A percentile compares a stretch with the other conserved stretches of the same genome.
These are phyloP conservation scores for Vanessa atalanta DNA, from an alignment of 1,140 invertebrate genomes.

Conservation along the genomic window DNA sequence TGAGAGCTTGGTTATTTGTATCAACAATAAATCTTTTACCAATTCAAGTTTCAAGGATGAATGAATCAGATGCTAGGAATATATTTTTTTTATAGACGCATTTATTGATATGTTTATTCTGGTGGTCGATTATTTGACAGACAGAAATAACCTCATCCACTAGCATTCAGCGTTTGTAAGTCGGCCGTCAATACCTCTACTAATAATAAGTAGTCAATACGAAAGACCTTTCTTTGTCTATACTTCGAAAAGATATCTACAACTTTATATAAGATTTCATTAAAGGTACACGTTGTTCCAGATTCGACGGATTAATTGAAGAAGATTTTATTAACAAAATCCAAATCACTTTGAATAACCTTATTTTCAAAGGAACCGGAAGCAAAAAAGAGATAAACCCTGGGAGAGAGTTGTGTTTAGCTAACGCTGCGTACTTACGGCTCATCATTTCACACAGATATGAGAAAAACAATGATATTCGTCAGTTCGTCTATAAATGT, in stretches of 20 bases:
- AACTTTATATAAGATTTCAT: background rate
- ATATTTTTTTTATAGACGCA: no score
- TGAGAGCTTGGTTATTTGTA: constrained; percentile 28
- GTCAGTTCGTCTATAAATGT: constrained; percentile 39
- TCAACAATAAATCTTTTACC: no score
- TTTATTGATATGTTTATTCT: background rate
- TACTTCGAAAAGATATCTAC: background rate
- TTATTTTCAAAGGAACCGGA: constrained; percentile 42
- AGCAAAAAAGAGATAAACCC: constrained; percentile 28
- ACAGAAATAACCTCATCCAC: no score
- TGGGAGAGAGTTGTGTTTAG: constrained; percentile 55
- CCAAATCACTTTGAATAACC: constrained; percentile 33
- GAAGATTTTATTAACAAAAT: constrained; percentile 44
- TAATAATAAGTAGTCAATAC: no score
- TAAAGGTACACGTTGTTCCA: constrained; percentile 43
- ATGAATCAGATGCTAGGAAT: background rate
- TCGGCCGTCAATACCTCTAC: no score
- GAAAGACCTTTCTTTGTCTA: no score
- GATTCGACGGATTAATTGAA: constrained; percentile 49
- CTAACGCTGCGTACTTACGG: constrained; percentile 50
- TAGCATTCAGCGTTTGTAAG: no score
- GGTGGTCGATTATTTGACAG: no score
- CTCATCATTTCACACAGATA: constrained; percentile 46
- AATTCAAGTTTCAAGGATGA: background rate
- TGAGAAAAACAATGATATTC: constrained; percentile 24